Conservation (phyloP, 2,888 invertebrate genomes). For the Cantharis flavilabris region DNA sequence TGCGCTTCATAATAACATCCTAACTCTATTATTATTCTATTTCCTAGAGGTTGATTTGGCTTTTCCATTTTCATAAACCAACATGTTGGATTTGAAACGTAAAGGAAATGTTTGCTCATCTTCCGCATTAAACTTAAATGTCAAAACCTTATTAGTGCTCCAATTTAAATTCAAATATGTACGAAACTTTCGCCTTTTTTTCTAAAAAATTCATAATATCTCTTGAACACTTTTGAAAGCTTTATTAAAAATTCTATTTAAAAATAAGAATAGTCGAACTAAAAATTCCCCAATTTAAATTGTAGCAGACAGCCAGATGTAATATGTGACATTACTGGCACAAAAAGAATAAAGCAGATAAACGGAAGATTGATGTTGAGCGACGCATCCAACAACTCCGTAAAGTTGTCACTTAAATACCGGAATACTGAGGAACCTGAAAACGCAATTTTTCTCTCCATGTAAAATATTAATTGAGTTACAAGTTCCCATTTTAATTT, state of each 20-base stretch:
- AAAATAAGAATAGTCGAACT: background rate
- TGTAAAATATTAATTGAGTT: background rate
- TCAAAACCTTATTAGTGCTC: constrained; percentile 16
- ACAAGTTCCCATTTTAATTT: background rate
- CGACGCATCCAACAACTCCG: constrained; percentile 1
- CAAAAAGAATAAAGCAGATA: constrained; percentile 11
- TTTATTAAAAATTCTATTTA: background rate
- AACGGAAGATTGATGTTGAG: constrained; percentile 2
- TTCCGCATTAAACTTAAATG: constrained; percentile 18
- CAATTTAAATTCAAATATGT: constrained; percentile 17
- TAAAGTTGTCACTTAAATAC: background rate
- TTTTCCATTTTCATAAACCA: constrained; percentile 15
- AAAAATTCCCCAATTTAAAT: constrained; percentile 13
- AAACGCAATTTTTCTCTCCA: background rate
- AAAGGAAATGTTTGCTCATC: constrained; percentile 9
- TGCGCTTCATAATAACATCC: constrained; percentile 26
- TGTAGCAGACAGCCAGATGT: constrained; percentile 8
- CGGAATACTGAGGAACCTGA: background rate
- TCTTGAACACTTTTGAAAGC: background rate
- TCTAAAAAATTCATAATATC: constrained; percentile 11
- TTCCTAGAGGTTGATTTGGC: constrained; percentile 24
- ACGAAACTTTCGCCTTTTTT: constrained; percentile 8
- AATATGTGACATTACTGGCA: constrained; percentile 7
- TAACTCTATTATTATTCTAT: constrained; percentile 30
- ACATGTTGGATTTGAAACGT: constrained; percentile 13